These are phyloP conservation scores for Mamestra configurata DNA, from an alignment of 1,140 invertebrate genomes.

Conservation along the genomic window DNA sequence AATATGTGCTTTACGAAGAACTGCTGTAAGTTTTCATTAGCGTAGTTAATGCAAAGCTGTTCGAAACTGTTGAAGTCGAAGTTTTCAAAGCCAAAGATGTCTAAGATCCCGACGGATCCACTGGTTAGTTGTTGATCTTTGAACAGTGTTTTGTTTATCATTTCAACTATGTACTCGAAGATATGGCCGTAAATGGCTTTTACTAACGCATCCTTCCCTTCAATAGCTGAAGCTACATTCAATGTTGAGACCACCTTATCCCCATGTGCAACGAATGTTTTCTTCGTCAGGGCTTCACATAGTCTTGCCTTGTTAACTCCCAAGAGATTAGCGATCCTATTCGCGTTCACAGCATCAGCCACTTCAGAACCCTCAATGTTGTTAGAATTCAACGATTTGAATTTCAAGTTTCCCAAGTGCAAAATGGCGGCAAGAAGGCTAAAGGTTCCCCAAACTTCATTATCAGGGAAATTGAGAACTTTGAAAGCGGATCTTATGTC, in stretches of 20 bases:
- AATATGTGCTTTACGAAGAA: conserved; percentile 99
- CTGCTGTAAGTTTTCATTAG: conserved; percentile 98
- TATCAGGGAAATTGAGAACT: conserved; percentile 95
- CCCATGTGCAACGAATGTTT: conserved; percentile 96
- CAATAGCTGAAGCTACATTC: conserved; percentile 91
- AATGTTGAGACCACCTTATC: conserved; percentile 94
- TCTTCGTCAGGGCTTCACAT: conserved; percentile 94
- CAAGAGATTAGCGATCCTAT: conserved; percentile 91
- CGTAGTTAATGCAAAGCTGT: conserved; percentile 99
- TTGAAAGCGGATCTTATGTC: conserved; percentile 97
- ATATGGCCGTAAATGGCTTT: conserved; percentile 97
- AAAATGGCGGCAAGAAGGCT: conserved; percentile 95
- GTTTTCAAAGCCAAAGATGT: conserved; percentile 99
- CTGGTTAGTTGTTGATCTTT: conserved; percentile 89
- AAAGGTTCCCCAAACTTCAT: conserved; percentile 95
- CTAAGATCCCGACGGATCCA: conserved; percentile 96
- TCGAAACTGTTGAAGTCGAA: conserved; percentile 98
- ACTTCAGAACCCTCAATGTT: conserved; percentile 95
- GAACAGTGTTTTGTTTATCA: conserved; percentile 96
- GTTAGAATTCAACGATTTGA: conserved; percentile 92
- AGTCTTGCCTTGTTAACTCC: conserved; percentile 91
- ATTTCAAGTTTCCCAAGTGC: conserved; percentile 97
- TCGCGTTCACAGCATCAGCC: conserved; percentile 90
- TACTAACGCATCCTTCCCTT: conserved; percentile 97
- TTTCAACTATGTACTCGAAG: conserved; percentile 96